A percentile compares a stretch with the other conserved stretches of the same genome.
Conservation (phyloP, 2,113 vertebrate species). For the Uria lomvia region DNA sequence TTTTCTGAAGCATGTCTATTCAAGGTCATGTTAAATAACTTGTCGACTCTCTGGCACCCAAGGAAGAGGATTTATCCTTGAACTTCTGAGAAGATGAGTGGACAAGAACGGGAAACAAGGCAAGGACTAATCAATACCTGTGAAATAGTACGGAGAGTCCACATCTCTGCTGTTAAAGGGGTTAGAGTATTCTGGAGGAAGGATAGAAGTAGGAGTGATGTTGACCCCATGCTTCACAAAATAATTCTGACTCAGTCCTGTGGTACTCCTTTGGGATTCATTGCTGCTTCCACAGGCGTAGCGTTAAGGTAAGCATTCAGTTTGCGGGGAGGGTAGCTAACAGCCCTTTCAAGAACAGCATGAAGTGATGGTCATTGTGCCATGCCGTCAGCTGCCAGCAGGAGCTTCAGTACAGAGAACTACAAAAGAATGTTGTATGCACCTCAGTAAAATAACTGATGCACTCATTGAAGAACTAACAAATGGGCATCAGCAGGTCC, state of each 20-base stretch:
- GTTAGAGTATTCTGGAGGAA: neutral
- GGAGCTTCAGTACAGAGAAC: neutral
- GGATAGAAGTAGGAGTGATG: neutral
- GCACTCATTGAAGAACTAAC: neutral
- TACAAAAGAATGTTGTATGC: neutral
- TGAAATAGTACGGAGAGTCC: neutral
- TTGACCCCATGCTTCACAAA: neutral
- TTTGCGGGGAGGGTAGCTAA: neutral
- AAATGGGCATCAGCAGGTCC: neutral
- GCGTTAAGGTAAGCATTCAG: neutral
- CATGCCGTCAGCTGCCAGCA: neutral
- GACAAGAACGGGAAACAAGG: neutral
- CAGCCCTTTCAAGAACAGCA: neutral
- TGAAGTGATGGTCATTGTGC: neutral
- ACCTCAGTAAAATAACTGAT: neutral
- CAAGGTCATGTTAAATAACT: neutral
- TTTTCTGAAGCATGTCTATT: neutral
- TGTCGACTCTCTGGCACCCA: neutral
- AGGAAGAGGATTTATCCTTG: neutral
- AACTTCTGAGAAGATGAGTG: neutral
- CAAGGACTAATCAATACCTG: neutral
- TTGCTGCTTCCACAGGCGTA: neutral
- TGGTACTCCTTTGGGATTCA: neutral
- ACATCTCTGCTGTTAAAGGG: neutral
- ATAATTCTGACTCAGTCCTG: neutral